Evolutionary conservation across 2,113 vertebrate species (phyloP).

Genomic region (Cheirogaleus medius): DNA sequence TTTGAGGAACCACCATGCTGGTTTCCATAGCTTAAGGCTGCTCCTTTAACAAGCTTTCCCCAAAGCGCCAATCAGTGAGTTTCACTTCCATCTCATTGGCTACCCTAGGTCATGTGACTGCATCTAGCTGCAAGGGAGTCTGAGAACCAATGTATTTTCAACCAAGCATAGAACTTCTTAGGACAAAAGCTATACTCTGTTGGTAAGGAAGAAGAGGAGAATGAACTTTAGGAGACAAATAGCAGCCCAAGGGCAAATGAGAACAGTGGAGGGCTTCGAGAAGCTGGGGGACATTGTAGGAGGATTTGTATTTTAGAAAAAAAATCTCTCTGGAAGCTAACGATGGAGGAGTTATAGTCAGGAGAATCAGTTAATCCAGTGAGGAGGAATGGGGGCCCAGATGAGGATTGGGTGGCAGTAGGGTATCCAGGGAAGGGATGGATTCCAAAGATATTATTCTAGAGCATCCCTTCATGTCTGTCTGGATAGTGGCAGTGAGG

Average conservation of each 20-base stretch:
- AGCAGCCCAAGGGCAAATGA: background rate
- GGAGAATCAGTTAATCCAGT: background rate
- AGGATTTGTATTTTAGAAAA: background rate
- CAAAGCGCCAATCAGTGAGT: background rate
- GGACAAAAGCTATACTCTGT: background rate
- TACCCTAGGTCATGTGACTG: background rate
- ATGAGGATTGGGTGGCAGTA: background rate
- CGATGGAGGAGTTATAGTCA: background rate
- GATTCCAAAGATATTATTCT: background rate
- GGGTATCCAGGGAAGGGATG: background rate
- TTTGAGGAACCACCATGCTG: background rate
- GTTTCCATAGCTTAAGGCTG: background rate
- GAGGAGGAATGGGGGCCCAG: background rate
- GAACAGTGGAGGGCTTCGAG: background rate
- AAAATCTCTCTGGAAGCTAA: background rate
- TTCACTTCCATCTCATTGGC: conserved; percentile 14
- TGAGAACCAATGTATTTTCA: background rate
- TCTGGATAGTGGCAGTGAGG: background rate
- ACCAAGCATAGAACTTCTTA: background rate
- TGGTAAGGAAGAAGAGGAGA: background rate
- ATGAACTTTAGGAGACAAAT: background rate
- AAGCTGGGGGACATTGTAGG: background rate
- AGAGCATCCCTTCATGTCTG: background rate
- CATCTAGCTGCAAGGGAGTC: conserved; percentile 35
- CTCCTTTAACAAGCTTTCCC: background rate